Conservation (phyloP, 2,888 invertebrate species). For the Aphrophora alni region DNA sequence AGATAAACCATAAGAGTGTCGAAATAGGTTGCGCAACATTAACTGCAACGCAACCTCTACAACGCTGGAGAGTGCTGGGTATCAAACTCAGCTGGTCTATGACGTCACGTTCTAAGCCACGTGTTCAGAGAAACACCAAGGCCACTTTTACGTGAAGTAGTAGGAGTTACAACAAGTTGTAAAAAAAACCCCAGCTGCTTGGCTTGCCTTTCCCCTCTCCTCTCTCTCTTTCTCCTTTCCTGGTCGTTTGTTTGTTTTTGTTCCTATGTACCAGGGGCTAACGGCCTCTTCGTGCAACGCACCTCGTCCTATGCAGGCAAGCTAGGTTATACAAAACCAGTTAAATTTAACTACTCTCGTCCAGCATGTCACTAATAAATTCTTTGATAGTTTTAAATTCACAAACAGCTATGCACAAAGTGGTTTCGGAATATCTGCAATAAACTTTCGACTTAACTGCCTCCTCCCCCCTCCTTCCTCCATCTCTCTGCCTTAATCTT, state of each 20-base stretch:
- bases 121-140: constrained; percentile 3
- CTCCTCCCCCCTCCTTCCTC: background rate
- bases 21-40: background rate
- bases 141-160: constrained; percentile 9
- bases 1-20: background rate
- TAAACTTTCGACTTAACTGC: background rate
- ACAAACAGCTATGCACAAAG: background rate
- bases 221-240: background rate
- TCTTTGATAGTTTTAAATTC: constrained; percentile 9
- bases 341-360: constrained; percentile 1
- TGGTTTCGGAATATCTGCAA: background rate
- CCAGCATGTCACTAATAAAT: background rate
- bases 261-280: background rate
- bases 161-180: constrained; percentile 6
- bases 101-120: background rate
- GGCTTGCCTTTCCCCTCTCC: background rate
- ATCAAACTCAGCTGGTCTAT: background rate
- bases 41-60: background rate
- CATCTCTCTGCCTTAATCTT: background rate
- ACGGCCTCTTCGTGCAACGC: too few relatives aligned
- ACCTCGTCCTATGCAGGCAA: background rate
- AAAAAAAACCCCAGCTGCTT: background rate
- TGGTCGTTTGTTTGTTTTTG: background rate
- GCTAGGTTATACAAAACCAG: background rate
- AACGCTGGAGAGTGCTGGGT: too few relatives aligned